Percentiles rank a stretch among this genome's conserved stretches.
Conservation (phyloP, 2,888 invertebrate genomes). For the Thelaira solivaga region DNA sequence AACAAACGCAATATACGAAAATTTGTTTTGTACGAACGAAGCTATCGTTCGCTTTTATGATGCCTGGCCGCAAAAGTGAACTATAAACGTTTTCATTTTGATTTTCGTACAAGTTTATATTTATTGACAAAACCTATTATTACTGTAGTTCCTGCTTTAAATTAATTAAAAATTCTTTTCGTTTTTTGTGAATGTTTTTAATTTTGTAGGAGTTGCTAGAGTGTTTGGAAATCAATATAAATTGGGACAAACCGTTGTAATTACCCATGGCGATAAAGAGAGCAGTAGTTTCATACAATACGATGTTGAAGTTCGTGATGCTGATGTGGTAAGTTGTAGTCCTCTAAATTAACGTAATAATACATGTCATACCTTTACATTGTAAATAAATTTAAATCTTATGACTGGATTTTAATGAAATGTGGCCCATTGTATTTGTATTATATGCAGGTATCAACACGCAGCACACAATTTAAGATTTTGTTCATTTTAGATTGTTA, state of each 20-base stretch:
- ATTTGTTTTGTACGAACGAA: no score
- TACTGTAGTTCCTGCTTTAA: constrained; percentile 32
- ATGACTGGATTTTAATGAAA: no score
- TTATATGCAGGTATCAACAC: background rate
- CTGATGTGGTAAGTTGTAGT: constrained; percentile 73
- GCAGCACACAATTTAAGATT: no score
- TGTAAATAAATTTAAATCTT: no score
- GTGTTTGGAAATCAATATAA: constrained; percentile 72
- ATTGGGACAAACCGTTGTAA: constrained; percentile 74
- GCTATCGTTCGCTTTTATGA: no score
- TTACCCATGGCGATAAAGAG: constrained; percentile 73
- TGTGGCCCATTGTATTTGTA: no score
- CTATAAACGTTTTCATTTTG: no score
- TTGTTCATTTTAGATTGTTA: no score
- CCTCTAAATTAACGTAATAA: background rate
- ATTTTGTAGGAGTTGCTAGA: constrained; percentile 72
- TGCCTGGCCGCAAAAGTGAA: no score
- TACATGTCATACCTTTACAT: no score
- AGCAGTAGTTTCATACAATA: constrained; percentile 74
- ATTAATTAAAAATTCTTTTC: constrained; percentile 37
- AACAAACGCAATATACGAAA: no score
- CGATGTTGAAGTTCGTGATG: constrained; percentile 77
- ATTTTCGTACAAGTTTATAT: background rate
- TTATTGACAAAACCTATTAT: constrained; percentile 8
- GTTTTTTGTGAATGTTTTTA: constrained; percentile 41